Evolutionary conservation across 2,797 vertebrate genomes (phyloP).

Genomic region (Malurus splendens): DNA sequence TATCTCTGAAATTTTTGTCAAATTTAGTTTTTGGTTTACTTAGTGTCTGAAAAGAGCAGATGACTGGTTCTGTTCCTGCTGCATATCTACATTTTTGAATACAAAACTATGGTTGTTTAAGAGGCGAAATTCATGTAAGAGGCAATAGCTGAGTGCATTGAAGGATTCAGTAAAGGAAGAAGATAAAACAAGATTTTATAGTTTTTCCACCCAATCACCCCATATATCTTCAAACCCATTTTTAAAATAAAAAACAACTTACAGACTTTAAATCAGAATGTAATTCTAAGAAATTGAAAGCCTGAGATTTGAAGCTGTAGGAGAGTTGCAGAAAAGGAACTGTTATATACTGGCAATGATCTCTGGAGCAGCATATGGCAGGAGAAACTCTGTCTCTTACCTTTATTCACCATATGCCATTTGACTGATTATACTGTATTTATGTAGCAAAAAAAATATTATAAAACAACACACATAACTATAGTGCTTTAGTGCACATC

Average conservation of each 20-base stretch:
- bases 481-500: background rate
- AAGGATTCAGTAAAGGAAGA: background rate
- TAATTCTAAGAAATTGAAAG: background rate
- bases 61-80: background rate
- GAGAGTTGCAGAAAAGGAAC: background rate
- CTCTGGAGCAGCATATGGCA: constrained; percentile 28
- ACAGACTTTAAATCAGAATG: background rate
- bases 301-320: background rate
- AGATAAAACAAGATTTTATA: background rate
- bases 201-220: background rate
- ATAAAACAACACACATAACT: background rate
- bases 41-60: background rate
- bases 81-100: background rate
- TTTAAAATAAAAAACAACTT: background rate
- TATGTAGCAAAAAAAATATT: constrained; percentile 1
- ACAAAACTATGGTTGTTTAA: background rate
- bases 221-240: background rate
- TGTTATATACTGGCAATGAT: constrained; percentile 11
- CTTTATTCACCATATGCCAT: constrained; percentile 44
- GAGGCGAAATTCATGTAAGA: background rate
- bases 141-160: background rate
- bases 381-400: constrained; percentile 45
- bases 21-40: background rate
- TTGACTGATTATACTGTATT: constrained; percentile 31
- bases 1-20: background rate